Evolutionary conservation across 2,113 vertebrate genomes (phyloP).

Genomic region (Cercopithecus mona): DNA sequence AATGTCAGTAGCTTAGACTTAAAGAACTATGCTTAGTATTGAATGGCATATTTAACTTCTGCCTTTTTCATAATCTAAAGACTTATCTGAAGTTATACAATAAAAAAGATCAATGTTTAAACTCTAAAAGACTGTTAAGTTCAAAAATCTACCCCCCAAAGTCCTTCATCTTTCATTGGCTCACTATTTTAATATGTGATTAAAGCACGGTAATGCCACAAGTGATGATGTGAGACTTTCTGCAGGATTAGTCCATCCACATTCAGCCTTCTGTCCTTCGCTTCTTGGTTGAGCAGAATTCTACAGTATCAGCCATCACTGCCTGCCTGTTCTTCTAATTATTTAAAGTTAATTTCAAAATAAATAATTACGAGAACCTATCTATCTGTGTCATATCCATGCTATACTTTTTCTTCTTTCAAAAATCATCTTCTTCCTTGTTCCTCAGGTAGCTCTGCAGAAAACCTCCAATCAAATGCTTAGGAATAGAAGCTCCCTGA

Average conservation of each 20-base stretch:
- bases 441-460: conserved; percentile 6
- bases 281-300: not conserved
- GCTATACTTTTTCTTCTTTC: not conserved
- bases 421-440: conserved; percentile 8
- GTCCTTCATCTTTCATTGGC: conserved; percentile 67
- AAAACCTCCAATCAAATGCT: conserved; percentile 31
- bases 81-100: conserved; percentile 76
- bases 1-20: conserved; percentile 74
- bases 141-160: conserved; percentile 77
- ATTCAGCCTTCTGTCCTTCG: conserved; percentile 19
- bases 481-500: conserved; percentile 31
- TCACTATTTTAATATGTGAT: conserved; percentile 76
- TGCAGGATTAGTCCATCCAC: conserved; percentile 51
- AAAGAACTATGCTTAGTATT: conserved; percentile 53
- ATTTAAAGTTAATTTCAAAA: conserved; percentile 35
- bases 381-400: not conserved
- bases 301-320: not conserved
- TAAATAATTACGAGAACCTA: conserved; percentile 42
- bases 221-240: conserved; percentile 54
- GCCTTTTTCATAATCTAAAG: conserved; percentile 78
- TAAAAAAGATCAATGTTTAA: conserved; percentile 81
- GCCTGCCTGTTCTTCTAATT: not conserved
- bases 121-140: conserved; percentile 72
- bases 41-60: conserved; percentile 79
- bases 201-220: conserved; percentile 74